These are phyloP conservation scores for silkworm (Bombyx mori) DNA, from an alignment of 1,140 invertebrate genomes.

Conservation along the genomic window ASM3026992v2 NC_085115.1:1332501-1333000, in stretches of 20 bases:
- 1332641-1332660: conserved; percentile 68
- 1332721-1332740: conserved; percentile 1
- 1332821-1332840: neutral
- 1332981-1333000: conserved; percentile 38
- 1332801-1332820: conserved; percentile 7
- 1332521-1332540: conserved; percentile 79
- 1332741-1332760: neutral
- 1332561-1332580: conserved; percentile 75
- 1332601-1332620: conserved; percentile 64
- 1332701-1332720: conserved; percentile 27
- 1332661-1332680: conserved; percentile 64
- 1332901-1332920: conserved; percentile 23
- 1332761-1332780: conserved; percentile 8
- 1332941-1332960: conserved; percentile 42
- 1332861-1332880: neutral
- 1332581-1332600: conserved; percentile 71
- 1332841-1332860: neutral
- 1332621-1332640: conserved; percentile 77
- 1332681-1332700: conserved; percentile 37
- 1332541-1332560: conserved; percentile 74
- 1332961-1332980: conserved; percentile 35
- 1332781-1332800: neutral
- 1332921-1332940: conserved; percentile 49
- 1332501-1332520: conserved; percentile 74
- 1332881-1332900: conserved; percentile 1